Evolutionary conservation across 2,888 invertebrate species (phyloP).

Genomic region (Mimumesa dahlbomi): DNA sequence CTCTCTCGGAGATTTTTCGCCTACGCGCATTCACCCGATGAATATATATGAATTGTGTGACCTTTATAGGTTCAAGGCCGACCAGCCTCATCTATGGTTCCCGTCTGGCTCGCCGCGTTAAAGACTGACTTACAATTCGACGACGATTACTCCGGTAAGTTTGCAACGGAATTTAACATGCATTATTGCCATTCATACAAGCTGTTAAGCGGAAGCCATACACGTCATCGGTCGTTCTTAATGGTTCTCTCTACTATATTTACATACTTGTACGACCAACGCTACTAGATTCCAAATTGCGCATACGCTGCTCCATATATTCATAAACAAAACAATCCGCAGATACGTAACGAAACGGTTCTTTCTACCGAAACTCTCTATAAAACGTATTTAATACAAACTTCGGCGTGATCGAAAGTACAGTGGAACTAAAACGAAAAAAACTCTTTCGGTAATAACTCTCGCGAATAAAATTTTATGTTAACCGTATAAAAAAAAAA

Average conservation of each 20-base stretch:
- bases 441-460: too few species aligned
- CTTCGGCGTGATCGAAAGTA: too few species aligned
- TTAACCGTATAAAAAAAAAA: too few species aligned
- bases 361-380: too few species aligned
- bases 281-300: neutral
- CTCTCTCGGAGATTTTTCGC: slow-evolving; percentile 10
- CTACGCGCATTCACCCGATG: slow-evolving; percentile 9
- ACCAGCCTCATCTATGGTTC: slow-evolving; percentile 4
- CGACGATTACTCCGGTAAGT: neutral
- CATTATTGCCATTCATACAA: slow-evolving; percentile 3
- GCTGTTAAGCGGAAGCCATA: slow-evolving; percentile 23
- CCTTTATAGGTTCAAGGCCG: slow-evolving; percentile 47
- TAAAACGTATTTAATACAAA: too few species aligned
- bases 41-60: slow-evolving; percentile 11
- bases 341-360: too few species aligned
- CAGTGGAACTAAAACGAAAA: too few species aligned
- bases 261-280: slow-evolving; percentile 49
- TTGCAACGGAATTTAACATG: slow-evolving; percentile 4
- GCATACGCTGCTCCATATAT: neutral
- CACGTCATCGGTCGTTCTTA: slow-evolving; percentile 44
- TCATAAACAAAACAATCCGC: too few species aligned
- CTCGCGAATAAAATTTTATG: too few species aligned
- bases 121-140: too few species aligned
- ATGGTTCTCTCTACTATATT: slow-evolving; percentile 24
- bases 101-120: neutral